Base-by-base conservation (phyloP, 30 jellyfish, hydroid and myxozoan genomes). In the Hydra vulgaris region DNA sequence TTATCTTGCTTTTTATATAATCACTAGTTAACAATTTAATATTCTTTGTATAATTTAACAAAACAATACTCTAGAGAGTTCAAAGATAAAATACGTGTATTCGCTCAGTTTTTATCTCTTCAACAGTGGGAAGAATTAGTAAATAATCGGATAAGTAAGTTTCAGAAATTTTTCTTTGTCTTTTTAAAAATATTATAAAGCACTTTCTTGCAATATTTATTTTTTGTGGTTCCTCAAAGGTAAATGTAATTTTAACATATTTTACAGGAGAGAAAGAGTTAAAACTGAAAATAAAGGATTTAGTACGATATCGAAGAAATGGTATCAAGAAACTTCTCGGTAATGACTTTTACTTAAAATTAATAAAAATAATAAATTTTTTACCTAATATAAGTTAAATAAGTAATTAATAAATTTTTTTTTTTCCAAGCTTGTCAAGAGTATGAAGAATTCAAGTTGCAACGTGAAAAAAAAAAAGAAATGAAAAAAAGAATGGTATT, bases 51-150 rank as follows among this genome's bases (percentile, higher is more conserved):
- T n/a, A n/a, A n/a, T n/a, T n/a, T n/a, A n/a, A n/a, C n/a, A n/a
- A n/a, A n/a, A n/a, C n/a, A n/a, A n/a, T n/a, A n/a, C n/a, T n/a
- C n/a, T 67, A 90, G 97, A 69, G 97, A 90, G 17, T 90, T 90
- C 87, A 85, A 85, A 72, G 97, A 90, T 80, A 82, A 83, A 75
- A 81, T 90, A 16, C 81, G 97, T 66, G 89, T 81, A 66, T 90
- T 81, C 78, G 96, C 96, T 15, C 97, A 90, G 78, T 71, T 85
- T 23, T 70, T 77, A n/a, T 26, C 95, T 0, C 56, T 89, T 15
- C 79, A 86, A 21, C 91, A 90, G 18, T 90, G 97, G 97, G 97
- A 90, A 74, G 97, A 90, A 76, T 76, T 85, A 17, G 74, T 90
- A 0, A 86, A 61, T 24, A 86, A 83, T 54, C 75, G 95, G 56